Conservation (phyloP, 2,797 vertebrate species). For the Numenius phaeopus region DNA sequence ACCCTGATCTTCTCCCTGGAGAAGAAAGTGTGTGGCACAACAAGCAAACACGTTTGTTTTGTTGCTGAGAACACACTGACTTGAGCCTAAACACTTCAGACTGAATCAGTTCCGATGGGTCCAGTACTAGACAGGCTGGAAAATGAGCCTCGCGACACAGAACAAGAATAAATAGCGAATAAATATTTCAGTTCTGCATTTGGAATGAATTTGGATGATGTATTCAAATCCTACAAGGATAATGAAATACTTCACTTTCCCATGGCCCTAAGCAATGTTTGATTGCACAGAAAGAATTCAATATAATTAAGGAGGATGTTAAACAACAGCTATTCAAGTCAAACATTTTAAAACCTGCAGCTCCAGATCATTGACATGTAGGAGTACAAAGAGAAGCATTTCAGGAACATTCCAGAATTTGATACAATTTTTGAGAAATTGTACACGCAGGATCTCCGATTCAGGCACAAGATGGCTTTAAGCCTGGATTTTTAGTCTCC, state of each 20-base stretch:
- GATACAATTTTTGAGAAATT: neutral
- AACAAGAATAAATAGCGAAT: neutral
- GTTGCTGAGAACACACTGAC: neutral
- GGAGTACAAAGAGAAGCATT: neutral
- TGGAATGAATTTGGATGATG: neutral
- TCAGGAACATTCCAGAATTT: conserved; percentile 10
- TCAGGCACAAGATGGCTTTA: neutral
- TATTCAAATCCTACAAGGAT: neutral
- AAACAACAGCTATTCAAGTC: conserved; percentile 49
- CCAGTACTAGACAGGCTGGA: neutral
- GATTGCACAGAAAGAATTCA: conserved; percentile 28
- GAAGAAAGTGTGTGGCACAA: neutral
- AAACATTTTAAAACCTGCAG: conserved; percentile 22
- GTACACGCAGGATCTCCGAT: neutral
- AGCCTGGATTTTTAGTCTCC: neutral
- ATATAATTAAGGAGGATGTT: conserved; percentile 60
- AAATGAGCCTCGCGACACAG: neutral
- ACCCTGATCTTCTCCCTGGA: neutral
- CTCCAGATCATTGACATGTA: neutral
- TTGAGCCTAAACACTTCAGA: neutral
- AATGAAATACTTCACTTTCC: conserved; percentile 33
- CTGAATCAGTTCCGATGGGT: neutral
- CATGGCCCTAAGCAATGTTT: conserved; percentile 40
- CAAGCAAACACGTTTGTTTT: neutral
- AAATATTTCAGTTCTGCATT: neutral